phyloP scores from a whole-genome alignment of 2,888 invertebrate species.

The Entomobrya multifasciata region DNA sequence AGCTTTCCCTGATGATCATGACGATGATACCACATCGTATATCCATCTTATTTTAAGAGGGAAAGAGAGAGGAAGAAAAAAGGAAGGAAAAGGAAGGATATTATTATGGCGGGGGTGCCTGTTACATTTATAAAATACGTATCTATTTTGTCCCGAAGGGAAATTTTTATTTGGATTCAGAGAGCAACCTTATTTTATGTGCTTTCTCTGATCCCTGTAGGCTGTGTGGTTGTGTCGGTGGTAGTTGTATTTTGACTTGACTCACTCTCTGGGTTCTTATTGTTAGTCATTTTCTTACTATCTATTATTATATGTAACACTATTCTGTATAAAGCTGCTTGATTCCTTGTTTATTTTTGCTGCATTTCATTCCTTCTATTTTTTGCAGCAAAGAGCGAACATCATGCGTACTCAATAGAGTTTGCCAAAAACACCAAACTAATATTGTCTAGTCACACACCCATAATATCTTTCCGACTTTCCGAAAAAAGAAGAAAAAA shows the following conservation, averaged over 20 bases:
- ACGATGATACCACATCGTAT: background rate
- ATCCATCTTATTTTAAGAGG: constrained; percentile 9
- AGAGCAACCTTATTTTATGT: constrained; percentile 67
- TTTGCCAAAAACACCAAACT: background rate
- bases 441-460: background rate
- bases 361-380: background rate
- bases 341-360: constrained; percentile 10
- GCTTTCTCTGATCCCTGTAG: constrained; percentile 59
- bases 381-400: background rate
- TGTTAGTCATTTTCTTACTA: constrained; percentile 39
- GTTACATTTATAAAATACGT: constrained; percentile 59
- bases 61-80: background rate
- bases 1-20: constrained; percentile 17
- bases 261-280: background rate
- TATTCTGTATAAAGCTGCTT: background rate
- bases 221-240: background rate
- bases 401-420: too few species aligned
- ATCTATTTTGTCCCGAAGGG: constrained; percentile 65
- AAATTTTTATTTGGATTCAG: constrained; percentile 68
- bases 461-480: background rate
- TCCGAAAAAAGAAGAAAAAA: background rate
- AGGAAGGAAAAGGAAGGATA: constrained; percentile 21
- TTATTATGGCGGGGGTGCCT: constrained; percentile 6
- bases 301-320: too few species aligned
- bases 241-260: constrained; percentile 3